Conservation (phyloP, 2,888 invertebrate genomes). For the Alsophila aescularia region DNA sequence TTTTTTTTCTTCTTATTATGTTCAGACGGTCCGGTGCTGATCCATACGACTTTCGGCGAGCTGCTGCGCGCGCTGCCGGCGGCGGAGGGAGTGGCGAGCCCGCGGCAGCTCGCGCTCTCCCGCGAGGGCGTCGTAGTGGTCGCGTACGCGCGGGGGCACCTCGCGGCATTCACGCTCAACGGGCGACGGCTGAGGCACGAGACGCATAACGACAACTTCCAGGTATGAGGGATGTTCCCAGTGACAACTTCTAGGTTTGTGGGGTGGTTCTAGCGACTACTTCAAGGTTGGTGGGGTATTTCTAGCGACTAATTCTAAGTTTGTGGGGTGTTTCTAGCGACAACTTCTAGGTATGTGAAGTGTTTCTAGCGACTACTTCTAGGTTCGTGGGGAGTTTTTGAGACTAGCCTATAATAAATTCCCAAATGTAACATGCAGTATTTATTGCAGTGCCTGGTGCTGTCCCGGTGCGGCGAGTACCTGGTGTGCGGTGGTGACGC, state of each 20-base stretch:
- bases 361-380: neutral
- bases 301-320: no score
- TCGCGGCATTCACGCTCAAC: conserved; percentile 97
- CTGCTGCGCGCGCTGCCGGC: conserved; percentile 95
- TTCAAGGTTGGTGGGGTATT: neutral
- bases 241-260: neutral
- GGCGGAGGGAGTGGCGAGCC: conserved; percentile 87
- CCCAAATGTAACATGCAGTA: no score
- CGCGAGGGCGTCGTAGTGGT: conserved; percentile 98
- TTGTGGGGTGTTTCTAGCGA: no score
- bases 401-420: no score
- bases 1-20: neutral
- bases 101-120: conserved; percentile 96
- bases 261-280: neutral
- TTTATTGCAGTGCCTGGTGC: conserved; percentile 91
- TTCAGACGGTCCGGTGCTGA: conserved; percentile 96
- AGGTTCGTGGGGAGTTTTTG: neutral
- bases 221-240: conserved; percentile 81
- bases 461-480: conserved; percentile 99
- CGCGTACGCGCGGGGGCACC: conserved; percentile 95
- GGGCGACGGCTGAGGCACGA: conserved; percentile 95
- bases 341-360: no score
- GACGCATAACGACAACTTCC: conserved; percentile 97
- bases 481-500: conserved; percentile 98
- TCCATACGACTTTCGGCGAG: conserved; percentile 99